Evolutionary conservation across 2,888 invertebrate genomes (phyloP).

Genomic region (Amaurobius ferox): DNA sequence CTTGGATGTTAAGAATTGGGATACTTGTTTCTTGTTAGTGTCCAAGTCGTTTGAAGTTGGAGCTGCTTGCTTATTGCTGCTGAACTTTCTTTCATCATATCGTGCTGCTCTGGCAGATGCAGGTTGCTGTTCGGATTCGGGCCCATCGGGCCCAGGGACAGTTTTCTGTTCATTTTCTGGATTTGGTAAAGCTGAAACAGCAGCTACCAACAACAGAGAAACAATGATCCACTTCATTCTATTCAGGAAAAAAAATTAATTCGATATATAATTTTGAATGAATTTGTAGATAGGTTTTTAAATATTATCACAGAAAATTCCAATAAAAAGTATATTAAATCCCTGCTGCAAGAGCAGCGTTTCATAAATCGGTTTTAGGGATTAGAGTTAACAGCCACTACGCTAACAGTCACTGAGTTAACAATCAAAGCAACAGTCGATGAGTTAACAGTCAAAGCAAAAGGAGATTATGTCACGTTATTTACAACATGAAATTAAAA

Average conservation of each 20-base stretch:
- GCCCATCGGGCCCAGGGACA: neutral
- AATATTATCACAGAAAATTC: no score
- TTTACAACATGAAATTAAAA: no score
- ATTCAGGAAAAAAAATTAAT: neutral
- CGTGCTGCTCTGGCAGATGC: conserved; percentile 60
- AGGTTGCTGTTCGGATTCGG: neutral
- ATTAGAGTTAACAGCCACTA: no score
- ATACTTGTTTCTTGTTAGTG: conserved; percentile 73
- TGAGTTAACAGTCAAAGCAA: no score
- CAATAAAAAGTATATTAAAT: no score
- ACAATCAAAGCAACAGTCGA: no score
- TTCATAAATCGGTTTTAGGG: no score
- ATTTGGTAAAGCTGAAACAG: conserved; percentile 47
- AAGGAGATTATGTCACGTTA: no score
- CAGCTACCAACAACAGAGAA: conserved; percentile 21
- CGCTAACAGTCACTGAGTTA: no score
- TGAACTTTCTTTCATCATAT: conserved; percentile 68
- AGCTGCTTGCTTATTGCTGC: conserved; percentile 52
- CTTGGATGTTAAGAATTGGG: conserved; percentile 74
- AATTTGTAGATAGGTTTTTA: no score
- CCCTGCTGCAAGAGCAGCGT: no score
- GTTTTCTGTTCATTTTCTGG: conserved; percentile 25
- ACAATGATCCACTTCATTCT: conserved; percentile 75
- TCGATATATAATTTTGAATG: no score
- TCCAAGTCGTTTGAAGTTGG: conserved; percentile 61